Base-by-base conservation (phyloP, 2,888 invertebrate species). In the Theretra japonica region DNA sequence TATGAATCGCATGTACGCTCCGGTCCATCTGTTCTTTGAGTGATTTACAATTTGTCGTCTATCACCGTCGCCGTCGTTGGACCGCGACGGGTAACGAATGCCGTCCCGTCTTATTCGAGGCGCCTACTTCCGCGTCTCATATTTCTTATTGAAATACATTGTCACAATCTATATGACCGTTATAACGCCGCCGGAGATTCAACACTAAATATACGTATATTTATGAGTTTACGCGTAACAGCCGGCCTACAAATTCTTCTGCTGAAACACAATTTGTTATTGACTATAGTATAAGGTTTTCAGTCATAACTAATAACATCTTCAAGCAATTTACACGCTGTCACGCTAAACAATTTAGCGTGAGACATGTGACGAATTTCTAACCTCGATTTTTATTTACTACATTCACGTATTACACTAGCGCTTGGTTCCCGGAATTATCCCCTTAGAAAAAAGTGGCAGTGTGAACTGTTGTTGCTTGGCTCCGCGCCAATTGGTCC, bases 401-500 rank as follows among this genome's bases (percentile, higher is more conserved):
- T 83, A 86, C 73, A 76, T 84, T 82, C 82, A 78, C 80, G 78
- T 81, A 80, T 83, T 80, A 82, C 83, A 81, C 82, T 80, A 76
- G 74, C 80, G 77, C 81, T 78, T 74, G 79, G 80, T 82, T 80
- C 81, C 82, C 79, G 77, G 78, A 84, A 87, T 86, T 83, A 85
- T 86, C 83, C 83, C 85, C 87, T 86, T 77, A 77, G 79, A 82
- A 87, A 88, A 89, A 86, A 79, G 79, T 77, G 77, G 74, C 80
- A 76, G 79, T 81, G 83, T 86, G 81, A 86, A 80, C 74, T 77
- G 75, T 77, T 84, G 81, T 80, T 77, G 74, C 72, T 88, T 93
- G 94, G 94, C 90, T 68, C 17, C 11, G 3, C 76, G 91, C 94
- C 94, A 94, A 89, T 80, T 90, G 88, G 86, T 92, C 87, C 90